Percentiles rank a stretch among this genome's conserved stretches.
Conservation (phyloP, 2,797 vertebrate genomes). For the Rhodeus uyekii region DNA sequence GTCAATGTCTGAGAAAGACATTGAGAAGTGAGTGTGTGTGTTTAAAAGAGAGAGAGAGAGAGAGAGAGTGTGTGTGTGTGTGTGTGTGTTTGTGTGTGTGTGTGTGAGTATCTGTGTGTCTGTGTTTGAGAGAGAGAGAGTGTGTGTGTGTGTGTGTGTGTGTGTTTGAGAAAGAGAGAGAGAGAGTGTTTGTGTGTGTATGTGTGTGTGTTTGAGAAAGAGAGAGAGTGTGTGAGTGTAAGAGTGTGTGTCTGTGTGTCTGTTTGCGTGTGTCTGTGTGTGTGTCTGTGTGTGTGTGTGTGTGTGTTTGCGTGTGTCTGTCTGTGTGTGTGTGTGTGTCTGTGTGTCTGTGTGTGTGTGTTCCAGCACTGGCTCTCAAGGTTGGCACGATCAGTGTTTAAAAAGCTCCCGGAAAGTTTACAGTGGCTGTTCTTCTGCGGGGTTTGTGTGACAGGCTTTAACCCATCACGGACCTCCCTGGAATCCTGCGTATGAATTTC, state of each 20-base stretch:
- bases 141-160: slow-evolving; percentile 56
- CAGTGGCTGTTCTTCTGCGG: slow-evolving; percentile 81
- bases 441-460: slow-evolving; percentile 83
- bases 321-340: slow-evolving; percentile 36
- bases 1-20: too few species aligned
- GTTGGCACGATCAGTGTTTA: slow-evolving; percentile 84
- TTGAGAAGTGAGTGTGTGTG: too few species aligned
- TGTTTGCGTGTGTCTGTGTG: too few species aligned
- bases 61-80: too few species aligned
- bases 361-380: slow-evolving; percentile 70
- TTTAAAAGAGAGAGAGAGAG: too few species aligned
- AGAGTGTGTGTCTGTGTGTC: too few species aligned
- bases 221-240: too few species aligned
- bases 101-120: slow-evolving; percentile 55
- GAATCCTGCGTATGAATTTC: slow-evolving; percentile 79
- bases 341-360: slow-evolving; percentile 63
- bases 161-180: too few species aligned
- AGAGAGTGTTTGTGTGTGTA: too few species aligned
- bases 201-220: too few species aligned
- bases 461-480: slow-evolving; percentile 82
- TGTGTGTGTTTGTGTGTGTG: not conserved
- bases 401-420: slow-evolving; percentile 84
- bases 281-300: too few species aligned
- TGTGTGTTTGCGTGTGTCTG: too few species aligned
- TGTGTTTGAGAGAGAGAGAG: slow-evolving; percentile 60